These are phyloP conservation scores for Caenorhabditis sinica DNA, from an alignment of 2,888 invertebrate species.

Conservation along the genomic window DNA sequence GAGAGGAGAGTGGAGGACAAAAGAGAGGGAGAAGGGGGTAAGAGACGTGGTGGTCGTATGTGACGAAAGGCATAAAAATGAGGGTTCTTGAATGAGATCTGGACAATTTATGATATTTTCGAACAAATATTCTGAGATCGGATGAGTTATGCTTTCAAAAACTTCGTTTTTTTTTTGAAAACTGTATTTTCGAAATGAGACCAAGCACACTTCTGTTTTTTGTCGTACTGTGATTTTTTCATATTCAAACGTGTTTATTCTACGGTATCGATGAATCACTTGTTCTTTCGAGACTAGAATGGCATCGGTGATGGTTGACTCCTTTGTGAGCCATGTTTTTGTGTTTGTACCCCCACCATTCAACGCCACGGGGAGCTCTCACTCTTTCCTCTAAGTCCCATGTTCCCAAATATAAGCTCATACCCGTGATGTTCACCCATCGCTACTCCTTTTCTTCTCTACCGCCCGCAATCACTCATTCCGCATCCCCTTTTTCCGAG, in stretches of 20 bases:
- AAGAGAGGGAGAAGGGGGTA: neutral
- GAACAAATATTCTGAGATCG: too few species aligned
- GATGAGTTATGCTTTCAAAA: too few species aligned
- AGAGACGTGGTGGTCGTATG: neutral
- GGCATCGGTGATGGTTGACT: constrained; percentile 31
- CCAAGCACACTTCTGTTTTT: too few species aligned
- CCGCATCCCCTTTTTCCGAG: neutral
- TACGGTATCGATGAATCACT: constrained; percentile 32
- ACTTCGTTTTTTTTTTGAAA: too few species aligned
- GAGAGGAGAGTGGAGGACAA: neutral
- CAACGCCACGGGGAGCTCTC: constrained; percentile 8
- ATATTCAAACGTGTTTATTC: constrained; percentile 40
- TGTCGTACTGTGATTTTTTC: neutral
- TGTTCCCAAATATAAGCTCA: constrained; percentile 43
- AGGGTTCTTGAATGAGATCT: too few species aligned
- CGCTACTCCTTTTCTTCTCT: constrained; percentile 19
- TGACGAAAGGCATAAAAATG: too few species aligned
- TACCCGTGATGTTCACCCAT: constrained; percentile 37
- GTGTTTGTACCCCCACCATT: constrained; percentile 1
- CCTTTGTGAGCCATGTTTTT: constrained; percentile 53
- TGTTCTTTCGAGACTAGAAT: constrained; percentile 34
- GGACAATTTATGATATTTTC: too few species aligned
- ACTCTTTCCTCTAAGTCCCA: constrained; percentile 6
- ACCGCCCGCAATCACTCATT: constrained; percentile 46
- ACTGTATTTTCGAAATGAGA: too few species aligned